These are phyloP conservation scores for Loriculus beryllinus DNA, from an alignment of 2,797 vertebrate species.

Conservation along the genomic window DNA sequence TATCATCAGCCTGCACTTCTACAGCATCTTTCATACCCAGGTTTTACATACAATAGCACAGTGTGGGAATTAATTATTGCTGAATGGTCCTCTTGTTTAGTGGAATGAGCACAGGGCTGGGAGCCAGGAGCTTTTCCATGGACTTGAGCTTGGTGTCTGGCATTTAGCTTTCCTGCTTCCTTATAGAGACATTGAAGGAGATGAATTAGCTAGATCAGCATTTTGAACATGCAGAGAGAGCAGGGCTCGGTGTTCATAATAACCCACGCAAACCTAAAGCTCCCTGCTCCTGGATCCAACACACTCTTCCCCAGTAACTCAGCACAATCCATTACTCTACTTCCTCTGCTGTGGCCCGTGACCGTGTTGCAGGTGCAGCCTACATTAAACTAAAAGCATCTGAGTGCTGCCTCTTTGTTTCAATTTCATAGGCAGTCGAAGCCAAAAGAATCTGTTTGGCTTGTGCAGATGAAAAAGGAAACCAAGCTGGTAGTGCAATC, in stretches of 20 bases:
- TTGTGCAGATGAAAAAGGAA: slow-evolving; percentile 17
- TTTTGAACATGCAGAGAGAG: slow-evolving; percentile 22
- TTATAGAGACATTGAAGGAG: slow-evolving; percentile 49
- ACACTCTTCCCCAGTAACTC: slow-evolving; percentile 16
- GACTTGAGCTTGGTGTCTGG: slow-evolving; percentile 48
- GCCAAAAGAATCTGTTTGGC: not conserved
- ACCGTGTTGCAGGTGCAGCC: not conserved
- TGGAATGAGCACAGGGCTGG: slow-evolving; percentile 45
- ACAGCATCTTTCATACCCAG: slow-evolving; percentile 18
- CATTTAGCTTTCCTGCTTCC: slow-evolving; percentile 60
- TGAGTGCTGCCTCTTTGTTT: slow-evolving; percentile 18
- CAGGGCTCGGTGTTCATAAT: not conserved
- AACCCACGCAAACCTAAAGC: slow-evolving; percentile 6
- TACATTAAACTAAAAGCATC: not conserved
- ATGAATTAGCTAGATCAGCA: slow-evolving; percentile 55
- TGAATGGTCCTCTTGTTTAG: slow-evolving; percentile 53
- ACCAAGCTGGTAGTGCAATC: not conserved
- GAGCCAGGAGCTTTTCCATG: slow-evolving; percentile 53
- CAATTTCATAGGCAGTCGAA: slow-evolving; percentile 21
- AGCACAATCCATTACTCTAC: not conserved
- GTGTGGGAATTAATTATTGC: slow-evolving; percentile 58
- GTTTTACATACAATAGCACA: slow-evolving; percentile 66
- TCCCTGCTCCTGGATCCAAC: not conserved
- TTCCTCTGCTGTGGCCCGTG: not conserved
- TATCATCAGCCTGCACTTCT: slow-evolving; percentile 9